Percentiles rank a stretch among this genome's conserved stretches.
phyloP scores from a whole-genome alignment of 2,797 vertebrate species.

The Spinibarbus caldwelli region DNA sequence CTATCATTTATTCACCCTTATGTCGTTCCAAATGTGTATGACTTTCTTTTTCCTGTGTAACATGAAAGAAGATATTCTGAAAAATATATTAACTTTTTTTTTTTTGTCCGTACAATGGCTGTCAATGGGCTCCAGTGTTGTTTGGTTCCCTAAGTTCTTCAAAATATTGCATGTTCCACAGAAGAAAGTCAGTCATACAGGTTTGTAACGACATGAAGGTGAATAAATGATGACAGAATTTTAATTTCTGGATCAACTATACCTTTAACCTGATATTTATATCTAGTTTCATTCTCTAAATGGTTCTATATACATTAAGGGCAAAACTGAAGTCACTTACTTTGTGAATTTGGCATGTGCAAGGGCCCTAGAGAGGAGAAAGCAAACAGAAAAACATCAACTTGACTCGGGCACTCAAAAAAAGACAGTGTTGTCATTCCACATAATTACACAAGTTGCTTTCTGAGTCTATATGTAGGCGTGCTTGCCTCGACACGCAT shows the following conservation, averaged over 20 bases:
- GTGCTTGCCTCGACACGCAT: conserved; percentile 12
- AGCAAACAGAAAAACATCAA: conserved; percentile 39
- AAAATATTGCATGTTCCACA: background rate
- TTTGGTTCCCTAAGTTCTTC: background rate
- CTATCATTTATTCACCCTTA: background rate
- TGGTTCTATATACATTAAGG: background rate
- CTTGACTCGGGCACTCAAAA: background rate
- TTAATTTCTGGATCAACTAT: background rate
- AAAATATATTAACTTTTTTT: background rate
- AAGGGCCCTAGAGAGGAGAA: conserved; percentile 84
- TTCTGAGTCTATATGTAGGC: background rate
- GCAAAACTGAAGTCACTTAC: conserved; percentile 80
- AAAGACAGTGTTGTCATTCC: background rate
- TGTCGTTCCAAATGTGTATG: background rate
- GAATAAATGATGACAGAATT: background rate
- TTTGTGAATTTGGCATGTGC: conserved; percentile 99
- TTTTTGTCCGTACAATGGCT: background rate
- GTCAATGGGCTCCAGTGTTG: background rate
- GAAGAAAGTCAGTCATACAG: background rate
- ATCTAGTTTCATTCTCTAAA: background rate
- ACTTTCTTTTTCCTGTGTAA: background rate
- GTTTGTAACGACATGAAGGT: background rate
- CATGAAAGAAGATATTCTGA: background rate
- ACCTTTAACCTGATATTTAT: background rate
- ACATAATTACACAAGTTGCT: conserved; percentile 35